Base-by-base conservation (phyloP, 2,113 vertebrate genomes). In the Phoxinus phoxinus region DNA sequence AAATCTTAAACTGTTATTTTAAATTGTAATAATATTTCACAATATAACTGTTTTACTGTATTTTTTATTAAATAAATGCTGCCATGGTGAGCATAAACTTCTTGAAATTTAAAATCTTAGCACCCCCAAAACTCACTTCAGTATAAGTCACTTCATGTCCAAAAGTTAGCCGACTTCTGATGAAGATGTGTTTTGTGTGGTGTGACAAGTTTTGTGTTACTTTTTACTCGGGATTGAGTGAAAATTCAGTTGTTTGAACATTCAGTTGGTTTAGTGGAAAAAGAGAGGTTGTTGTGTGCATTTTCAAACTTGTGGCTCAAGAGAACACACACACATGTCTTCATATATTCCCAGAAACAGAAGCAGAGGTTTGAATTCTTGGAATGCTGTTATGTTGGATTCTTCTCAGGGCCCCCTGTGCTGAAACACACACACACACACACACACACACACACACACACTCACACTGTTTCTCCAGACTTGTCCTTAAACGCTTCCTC, bases 361-460 rank as follows among this genome's bases (percentile, higher is more conserved):
- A 67, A 81, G 79, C 27, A 23, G 61, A 48, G 41, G 61, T 69
- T 81, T 67, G 79, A 27, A 81, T 81, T 81, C 79, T 67, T 81
- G 61, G 61, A 81, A 81, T 51, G 44, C 61, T 69, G 44, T 81
- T 23, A 44, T 51, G 25, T 81, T 81, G 3, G 59, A 81, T 65
- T 81, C 41, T 81, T 81, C 78, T 81, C 37, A 41, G 58, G 53
- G 74, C 74, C 74, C 74, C 78, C 41, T 27, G 44, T 67, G 46
- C 27, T 32, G 27, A 51, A 51, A 21, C 23, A 48, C 44, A 48
- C 61, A 30, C 78, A 65, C 77, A 19, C 48, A 51, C 48, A 6
- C 51, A 53, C 51, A 53, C 51, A 19, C 27, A 44, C 58, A 63
- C 58, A 25, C 53, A 63, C 76, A 17, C 46, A 17, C 27, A 44